Conservation (phyloP, 2,797 vertebrate genomes). For the Chrosomus eos region DNA sequence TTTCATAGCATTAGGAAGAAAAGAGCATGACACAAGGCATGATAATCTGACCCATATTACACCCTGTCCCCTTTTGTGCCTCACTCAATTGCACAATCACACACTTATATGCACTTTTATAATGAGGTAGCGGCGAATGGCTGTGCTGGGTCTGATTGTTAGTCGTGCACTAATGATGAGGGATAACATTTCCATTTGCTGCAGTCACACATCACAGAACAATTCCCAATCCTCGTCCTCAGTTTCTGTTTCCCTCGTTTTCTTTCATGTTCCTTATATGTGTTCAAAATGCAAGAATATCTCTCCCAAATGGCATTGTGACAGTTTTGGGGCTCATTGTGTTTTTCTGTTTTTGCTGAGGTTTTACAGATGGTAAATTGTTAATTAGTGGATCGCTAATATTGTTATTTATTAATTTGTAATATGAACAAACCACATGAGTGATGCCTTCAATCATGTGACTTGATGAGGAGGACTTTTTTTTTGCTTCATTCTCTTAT, state of each 20-base stretch:
- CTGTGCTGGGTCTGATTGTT: slow-evolving; percentile 7
- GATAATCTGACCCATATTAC: slow-evolving; percentile 27
- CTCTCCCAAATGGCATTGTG: not conserved
- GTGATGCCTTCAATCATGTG: not conserved
- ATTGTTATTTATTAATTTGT: not conserved
- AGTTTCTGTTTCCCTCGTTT: slow-evolving; percentile 7
- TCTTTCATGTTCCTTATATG: slow-evolving; percentile 23
- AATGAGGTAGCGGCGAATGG: slow-evolving; percentile 2
- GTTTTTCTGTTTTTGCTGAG: not conserved
- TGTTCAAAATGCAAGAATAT: slow-evolving; percentile 2
- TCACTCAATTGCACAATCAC: slow-evolving; percentile 54
- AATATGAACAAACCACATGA: not conserved
- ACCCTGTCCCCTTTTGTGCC: slow-evolving; percentile 8
- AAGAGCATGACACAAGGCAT: not conserved
- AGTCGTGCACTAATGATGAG: slow-evolving; percentile 42
- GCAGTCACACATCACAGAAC: slow-evolving; percentile 28
- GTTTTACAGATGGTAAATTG: not conserved
- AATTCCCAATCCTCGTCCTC: slow-evolving; percentile 37
- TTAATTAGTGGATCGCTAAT: not conserved
- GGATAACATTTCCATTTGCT: slow-evolving; percentile 39
- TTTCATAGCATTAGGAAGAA: slow-evolving; percentile 7
- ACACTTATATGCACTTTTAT: slow-evolving; percentile 59
- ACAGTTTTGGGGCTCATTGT: not conserved
- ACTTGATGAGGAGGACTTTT: not conserved
- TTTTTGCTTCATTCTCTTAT: not conserved